Evolutionary conservation across 2,888 invertebrate genomes (phyloP).

Genomic region (Andricus curvator): DNA sequence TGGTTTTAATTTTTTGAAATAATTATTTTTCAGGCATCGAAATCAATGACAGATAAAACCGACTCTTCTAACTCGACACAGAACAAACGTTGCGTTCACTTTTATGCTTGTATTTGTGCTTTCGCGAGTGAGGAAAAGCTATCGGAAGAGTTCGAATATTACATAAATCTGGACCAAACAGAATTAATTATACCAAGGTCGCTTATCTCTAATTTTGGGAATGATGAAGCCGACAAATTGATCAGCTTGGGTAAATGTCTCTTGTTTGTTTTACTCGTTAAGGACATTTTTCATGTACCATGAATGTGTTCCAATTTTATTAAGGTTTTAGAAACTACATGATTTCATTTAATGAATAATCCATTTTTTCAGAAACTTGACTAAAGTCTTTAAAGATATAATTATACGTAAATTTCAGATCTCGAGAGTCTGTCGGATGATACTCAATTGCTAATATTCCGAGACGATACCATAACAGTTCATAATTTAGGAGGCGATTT

Average conservation of each 20-base stretch:
- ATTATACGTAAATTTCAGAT: constrained; percentile 59
- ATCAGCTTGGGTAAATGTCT: constrained; percentile 70
- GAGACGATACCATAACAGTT: constrained; percentile 71
- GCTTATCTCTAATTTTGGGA: constrained; percentile 61
- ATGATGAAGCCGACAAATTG: constrained; percentile 69
- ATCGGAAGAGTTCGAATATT: constrained; percentile 82
- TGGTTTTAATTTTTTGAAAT: too few relatives aligned
- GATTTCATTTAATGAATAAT: too few relatives aligned
- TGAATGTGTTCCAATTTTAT: too few relatives aligned
- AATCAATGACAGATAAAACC: constrained; percentile 63
- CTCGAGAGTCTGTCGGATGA: constrained; percentile 70
- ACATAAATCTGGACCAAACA: constrained; percentile 79
- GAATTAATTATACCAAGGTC: constrained; percentile 65
- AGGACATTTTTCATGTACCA: too few relatives aligned
- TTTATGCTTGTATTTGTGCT: constrained; percentile 86
- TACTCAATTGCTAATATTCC: constrained; percentile 70
- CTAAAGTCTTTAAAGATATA: background rate
- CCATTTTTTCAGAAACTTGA: too few relatives aligned
- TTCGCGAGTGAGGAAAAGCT: constrained; percentile 84
- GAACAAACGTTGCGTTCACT: constrained; percentile 83
- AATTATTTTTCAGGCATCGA: constrained; percentile 45
- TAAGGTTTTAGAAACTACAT: background rate
- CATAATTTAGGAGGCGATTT: constrained; percentile 71
- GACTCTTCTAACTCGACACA: constrained; percentile 59
- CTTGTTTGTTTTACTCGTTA: background rate